A percentile compares a stretch with the other conserved stretches of the same genome.
phyloP scores from a whole-genome alignment of 1,140 invertebrate species.

The Hestina assimilis region DNA sequence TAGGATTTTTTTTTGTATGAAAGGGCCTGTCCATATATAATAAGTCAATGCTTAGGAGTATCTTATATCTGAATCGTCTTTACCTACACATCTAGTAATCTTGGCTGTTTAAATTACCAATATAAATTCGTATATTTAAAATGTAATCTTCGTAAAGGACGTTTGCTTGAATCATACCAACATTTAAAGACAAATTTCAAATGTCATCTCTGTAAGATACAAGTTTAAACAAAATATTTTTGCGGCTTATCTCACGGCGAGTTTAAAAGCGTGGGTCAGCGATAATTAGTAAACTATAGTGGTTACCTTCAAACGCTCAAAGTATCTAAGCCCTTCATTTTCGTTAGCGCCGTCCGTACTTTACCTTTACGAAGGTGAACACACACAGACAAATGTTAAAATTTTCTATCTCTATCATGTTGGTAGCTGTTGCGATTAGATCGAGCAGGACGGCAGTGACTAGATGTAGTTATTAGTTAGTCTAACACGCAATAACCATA shows the following conservation, averaged over 20 bases:
- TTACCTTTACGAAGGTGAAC: slow-evolving; percentile 71
- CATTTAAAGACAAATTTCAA: too few relatives aligned
- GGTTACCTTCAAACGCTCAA: slow-evolving; percentile 69
- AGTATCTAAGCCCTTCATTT: slow-evolving; percentile 72
- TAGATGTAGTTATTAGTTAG: slow-evolving; percentile 63
- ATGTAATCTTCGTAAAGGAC: too few relatives aligned
- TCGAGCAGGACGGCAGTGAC: slow-evolving; percentile 53
- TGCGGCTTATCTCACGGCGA: slow-evolving; percentile 7
- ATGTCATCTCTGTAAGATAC: too few relatives aligned
- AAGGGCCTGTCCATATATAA: too few relatives aligned
- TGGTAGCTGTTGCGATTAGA: slow-evolving; percentile 32
- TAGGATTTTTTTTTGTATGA: too few relatives aligned
- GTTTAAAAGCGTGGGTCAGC: slow-evolving; percentile 40
- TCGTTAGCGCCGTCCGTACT: slow-evolving; percentile 71
- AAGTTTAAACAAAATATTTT: too few relatives aligned
- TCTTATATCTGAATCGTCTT: too few relatives aligned
- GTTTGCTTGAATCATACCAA: too few relatives aligned
- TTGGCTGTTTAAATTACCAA: too few relatives aligned
- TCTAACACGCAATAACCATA: slow-evolving; percentile 63
- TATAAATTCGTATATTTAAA: too few relatives aligned
- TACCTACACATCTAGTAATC: too few relatives aligned
- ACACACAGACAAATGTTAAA: slow-evolving; percentile 53
- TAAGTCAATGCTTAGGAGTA: too few relatives aligned
- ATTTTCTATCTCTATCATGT: slow-evolving; percentile 51
- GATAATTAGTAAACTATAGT: slow-evolving; percentile 59